Conservation (phyloP, 2,888 invertebrate species). For the Nephrotoma appendiculata region DNA sequence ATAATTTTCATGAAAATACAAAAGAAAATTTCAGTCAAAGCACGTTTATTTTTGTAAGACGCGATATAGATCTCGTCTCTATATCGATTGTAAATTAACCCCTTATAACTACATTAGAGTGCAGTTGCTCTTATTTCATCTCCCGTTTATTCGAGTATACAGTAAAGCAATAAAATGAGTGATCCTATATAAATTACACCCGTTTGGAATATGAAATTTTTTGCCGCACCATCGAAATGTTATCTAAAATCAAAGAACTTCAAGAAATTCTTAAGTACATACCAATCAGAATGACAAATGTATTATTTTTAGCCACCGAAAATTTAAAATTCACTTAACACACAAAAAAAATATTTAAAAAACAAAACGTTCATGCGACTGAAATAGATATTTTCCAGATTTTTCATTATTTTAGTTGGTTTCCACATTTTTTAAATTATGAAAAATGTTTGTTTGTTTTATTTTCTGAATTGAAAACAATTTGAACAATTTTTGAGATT, state of each 20-base stretch:
- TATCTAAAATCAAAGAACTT: neutral
- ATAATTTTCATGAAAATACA: neutral
- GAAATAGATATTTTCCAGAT: neutral
- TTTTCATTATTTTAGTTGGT: neutral
- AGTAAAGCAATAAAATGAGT: neutral
- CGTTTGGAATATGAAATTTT: neutral
- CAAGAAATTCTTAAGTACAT: neutral
- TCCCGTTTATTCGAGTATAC: neutral
- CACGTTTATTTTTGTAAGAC: neutral
- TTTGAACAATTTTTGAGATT: neutral
- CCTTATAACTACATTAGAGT: neutral
- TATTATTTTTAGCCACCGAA: neutral
- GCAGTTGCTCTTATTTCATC: neutral
- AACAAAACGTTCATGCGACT: neutral
- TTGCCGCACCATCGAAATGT: neutral
- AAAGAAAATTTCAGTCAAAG: neutral
- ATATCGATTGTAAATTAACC: neutral
- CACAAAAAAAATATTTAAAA: neutral
- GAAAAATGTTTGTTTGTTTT: neutral
- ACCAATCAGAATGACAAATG: neutral
- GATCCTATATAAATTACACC: neutral
- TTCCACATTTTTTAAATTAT: neutral
- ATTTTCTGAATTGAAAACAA: neutral
- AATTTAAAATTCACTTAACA: neutral
- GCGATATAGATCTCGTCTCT: neutral